A percentile compares a stretch with the other conserved stretches of the same genome.
Conservation (phyloP, 2,797 vertebrate species). For the Betta splendens region DNA sequence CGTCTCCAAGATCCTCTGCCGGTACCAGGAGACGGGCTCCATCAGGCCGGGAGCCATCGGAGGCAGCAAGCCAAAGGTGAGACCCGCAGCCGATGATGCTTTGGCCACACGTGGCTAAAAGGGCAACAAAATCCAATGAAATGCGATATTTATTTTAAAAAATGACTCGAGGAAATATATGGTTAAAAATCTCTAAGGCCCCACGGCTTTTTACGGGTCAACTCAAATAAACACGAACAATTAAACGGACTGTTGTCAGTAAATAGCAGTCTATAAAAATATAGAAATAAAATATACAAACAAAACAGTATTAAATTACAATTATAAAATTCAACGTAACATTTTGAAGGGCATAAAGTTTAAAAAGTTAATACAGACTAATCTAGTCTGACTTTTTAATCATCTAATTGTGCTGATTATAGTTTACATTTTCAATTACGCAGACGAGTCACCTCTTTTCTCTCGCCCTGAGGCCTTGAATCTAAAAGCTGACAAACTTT, state of each 20-base stretch:
- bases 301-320: too few relatives aligned
- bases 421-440: too few relatives aligned
- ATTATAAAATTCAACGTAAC: too few relatives aligned
- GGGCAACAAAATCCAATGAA: background rate
- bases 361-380: background rate
- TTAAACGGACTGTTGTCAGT: too few relatives aligned
- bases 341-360: background rate
- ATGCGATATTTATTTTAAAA: background rate
- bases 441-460: too few relatives aligned
- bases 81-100: slow-evolving; percentile 10
- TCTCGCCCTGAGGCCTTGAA: background rate
- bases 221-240: too few relatives aligned
- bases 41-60: slow-evolving; percentile 97
- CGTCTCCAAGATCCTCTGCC: slow-evolving; percentile 97
- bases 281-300: too few relatives aligned
- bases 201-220: too few relatives aligned
- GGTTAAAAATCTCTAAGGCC: too few relatives aligned
- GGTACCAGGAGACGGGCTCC: slow-evolving; percentile 98
- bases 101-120: background rate
- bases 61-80: slow-evolving; percentile 98
- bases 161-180: too few relatives aligned
- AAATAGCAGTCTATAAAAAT: too few relatives aligned
- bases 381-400: slow-evolving; percentile 7
- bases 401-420: too few relatives aligned
- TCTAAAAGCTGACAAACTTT: background rate